Evolutionary conservation across 2,888 invertebrate genomes (phyloP), one percentile per base, ranked within the genome.

Genomic region (Gastrophysa polygoni): DNA sequence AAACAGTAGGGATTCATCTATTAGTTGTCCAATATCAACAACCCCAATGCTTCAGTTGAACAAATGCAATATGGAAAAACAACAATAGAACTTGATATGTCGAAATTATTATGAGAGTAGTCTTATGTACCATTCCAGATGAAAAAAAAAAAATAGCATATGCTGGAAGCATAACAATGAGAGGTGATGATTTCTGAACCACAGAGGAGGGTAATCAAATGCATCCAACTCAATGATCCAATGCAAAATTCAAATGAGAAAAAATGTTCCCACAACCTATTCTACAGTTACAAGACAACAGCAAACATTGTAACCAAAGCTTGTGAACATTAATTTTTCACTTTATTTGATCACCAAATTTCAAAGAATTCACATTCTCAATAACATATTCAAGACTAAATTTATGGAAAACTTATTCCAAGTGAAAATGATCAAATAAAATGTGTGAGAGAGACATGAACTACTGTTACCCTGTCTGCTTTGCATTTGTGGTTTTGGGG

Each of bases 401-500:
- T n/a, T n/a, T n/a, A n/a, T n/a, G n/a, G n/a, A n/a, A n/a, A n/a
- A n/a, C n/a, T n/a, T n/a, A n/a, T n/a, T n/a, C n/a, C n/a, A n/a
- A n/a, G n/a, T n/a, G 18, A 44, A 29, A 47, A 29, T 50, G 55
- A 54, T 59, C 59, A 63, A 55, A 55, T 56, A 54, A 50, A 44
- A 50, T 56, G 63, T 50, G 44, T 44, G 49, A 43, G 34, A 20
- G 7, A n/a, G 20, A 32, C 46, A 50, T 29, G 55, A 51, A 56
- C 57, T 24, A 61, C 50, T 57, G 67, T 68, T 72, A 67, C 69
- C 67, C 64, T 67, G 67, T 64, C 64, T 67, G 47, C 51, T 55
- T 63, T 65, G 66, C 57, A 71, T 72, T 20, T 66, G 65, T 28
- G 69, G 71, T 76, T 75, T 66, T 75, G 73, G 67, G 71, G 73